These are phyloP conservation scores for Drosophila parvula DNA, from an alignment of 1,140 invertebrate species.

Conservation along the genomic window DNA sequence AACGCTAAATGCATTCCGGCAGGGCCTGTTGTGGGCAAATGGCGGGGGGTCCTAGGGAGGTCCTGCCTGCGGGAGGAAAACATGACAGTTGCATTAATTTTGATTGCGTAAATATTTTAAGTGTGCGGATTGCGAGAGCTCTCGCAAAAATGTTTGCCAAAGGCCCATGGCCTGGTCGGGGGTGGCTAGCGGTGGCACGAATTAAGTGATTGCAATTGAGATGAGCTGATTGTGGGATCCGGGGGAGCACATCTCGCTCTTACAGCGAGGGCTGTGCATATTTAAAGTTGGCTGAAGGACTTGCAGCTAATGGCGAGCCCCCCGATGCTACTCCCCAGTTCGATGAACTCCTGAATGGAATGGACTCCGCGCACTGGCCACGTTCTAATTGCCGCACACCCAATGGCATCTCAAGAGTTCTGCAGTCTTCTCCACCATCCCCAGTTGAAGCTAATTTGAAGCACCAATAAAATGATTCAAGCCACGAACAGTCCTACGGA, in stretches of 20 bases:
- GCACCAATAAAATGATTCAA: conserved; percentile 57
- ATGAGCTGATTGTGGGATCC: conserved; percentile 41
- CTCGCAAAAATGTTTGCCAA: conserved; percentile 65
- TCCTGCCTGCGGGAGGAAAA: conserved; percentile 40
- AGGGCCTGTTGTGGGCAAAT: not conserved
- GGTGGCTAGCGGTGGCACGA: not conserved
- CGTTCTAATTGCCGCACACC: conserved; percentile 55
- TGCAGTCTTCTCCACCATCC: not conserved
- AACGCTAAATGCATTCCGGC: conserved; percentile 67
- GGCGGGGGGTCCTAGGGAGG: not conserved
- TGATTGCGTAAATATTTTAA: conserved; percentile 81
- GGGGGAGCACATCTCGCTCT: conserved; percentile 16
- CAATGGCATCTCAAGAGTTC: not conserved
- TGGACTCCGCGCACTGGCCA: conserved; percentile 27
- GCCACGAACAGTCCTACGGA: conserved; percentile 20
- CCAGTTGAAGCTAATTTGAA: conserved; percentile 27
- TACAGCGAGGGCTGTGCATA: conserved; percentile 30
- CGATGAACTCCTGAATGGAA: conserved; percentile 20
- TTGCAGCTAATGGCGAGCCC: conserved; percentile 30
- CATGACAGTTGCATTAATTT: conserved; percentile 83
- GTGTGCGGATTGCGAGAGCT: conserved; percentile 63
- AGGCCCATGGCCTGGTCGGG: conserved; percentile 10
- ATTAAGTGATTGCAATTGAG: conserved; percentile 54
- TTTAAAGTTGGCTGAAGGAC: conserved; percentile 57
- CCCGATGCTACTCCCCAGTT: conserved; percentile 1